Conservation (phyloP, 2,888 invertebrate species). For the Lapara coniferarum region DNA sequence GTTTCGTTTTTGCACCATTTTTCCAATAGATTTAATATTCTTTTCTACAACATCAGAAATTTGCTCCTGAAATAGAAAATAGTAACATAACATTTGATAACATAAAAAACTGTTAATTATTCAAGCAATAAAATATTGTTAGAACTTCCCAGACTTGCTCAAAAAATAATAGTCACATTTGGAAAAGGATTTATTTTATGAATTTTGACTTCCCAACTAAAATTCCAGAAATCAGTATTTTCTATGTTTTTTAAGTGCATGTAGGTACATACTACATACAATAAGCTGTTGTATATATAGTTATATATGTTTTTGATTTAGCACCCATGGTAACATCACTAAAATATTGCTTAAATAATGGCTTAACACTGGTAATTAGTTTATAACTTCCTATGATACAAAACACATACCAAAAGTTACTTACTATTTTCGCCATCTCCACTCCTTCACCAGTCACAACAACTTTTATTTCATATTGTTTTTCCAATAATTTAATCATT, state of each 20-base stretch:
- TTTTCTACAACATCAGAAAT: conserved; percentile 83
- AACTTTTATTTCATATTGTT: conserved; percentile 86
- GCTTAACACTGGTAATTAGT: background rate
- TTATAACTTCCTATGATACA: background rate
- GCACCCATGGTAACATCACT: background rate
- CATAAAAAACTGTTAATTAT: no score
- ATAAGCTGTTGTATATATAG: no score
- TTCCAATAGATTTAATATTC: conserved; percentile 75
- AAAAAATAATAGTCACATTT: no score
- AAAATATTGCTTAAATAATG: background rate
- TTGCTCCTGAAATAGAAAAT: conserved; percentile 78
- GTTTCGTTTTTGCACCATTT: conserved; percentile 85
- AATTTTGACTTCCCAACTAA: no score
- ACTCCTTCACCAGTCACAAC: conserved; percentile 79
- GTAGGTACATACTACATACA: no score
- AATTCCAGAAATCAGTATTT: no score
- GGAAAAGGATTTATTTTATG: no score
- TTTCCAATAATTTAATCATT: conserved; percentile 86
- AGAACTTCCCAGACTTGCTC: no score
- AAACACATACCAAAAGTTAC: background rate
- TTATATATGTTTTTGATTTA: no score
- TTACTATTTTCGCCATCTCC: conserved; percentile 47
- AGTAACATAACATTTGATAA: background rate
- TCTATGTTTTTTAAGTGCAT: no score
- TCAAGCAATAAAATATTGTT: no score